Base-by-base conservation (phyloP, 2,888 invertebrate genomes). In the Physocephala rufipes region DNA sequence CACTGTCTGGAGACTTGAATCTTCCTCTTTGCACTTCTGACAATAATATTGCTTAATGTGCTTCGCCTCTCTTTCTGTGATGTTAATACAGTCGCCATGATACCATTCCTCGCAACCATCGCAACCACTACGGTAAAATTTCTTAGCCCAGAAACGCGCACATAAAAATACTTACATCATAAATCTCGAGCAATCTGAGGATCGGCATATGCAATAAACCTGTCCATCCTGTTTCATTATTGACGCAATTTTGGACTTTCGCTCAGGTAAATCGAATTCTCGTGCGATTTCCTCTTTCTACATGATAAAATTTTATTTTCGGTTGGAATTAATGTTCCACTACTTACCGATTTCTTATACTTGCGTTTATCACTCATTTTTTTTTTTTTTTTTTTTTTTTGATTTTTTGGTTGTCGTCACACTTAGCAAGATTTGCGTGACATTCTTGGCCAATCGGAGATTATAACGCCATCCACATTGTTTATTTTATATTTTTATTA, bases 71-170 rank as follows among this genome's bases (percentile, higher is more conserved):
- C 93, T 91, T 84, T 96, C 95, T 0, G 96, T 96, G 76, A 98
- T 95, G 78, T 94, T 95, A 76, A 99, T 97, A 84, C 98, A 99
- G 82, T 97, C 96, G 1, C 98, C 98, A 82, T 99, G 99, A 82
- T 96, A 99, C 98, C 99, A 99, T 86, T 98, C 97, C 85, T 98
- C 96, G 84, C 99, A 99, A 16, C 94, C 91, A 85, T 99, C 99
- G 87, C 99, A 99, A 49, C 95, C 96, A 85, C 95, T 95, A 81
- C 4, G 83, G 87, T 59, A 36, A 67, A 30, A 75, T 53, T 58
- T 15, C 9, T 49, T 30, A 13, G 13, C 26, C 28, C 26, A 24
- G 15, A 1, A 58, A 24, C 2, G 16, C 16, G 28, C 43, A 51
- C 21, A 2, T 30, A 9, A 15, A 47, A 13, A 12, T 28, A 87